Evolutionary conservation across 2,888 invertebrate species (phyloP).

Genomic region (Cecidostiba fungosa): DNA sequence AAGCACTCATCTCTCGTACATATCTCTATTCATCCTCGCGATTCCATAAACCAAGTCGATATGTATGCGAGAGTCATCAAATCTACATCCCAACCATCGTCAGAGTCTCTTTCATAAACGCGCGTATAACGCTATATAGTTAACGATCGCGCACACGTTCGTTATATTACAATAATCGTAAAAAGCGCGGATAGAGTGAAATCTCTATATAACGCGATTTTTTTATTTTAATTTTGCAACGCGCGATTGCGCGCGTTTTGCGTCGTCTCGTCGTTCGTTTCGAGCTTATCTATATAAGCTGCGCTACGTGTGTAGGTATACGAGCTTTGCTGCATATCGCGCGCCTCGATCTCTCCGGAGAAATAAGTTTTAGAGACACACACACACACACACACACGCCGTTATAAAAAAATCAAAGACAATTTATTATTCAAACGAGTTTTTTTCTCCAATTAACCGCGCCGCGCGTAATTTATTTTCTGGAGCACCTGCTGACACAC

Average conservation of each 20-base stretch:
- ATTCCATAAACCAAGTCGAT: not conserved
- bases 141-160: no score
- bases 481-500: not conserved
- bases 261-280: not conserved
- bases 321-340: constrained; percentile 29
- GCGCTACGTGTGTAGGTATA: constrained; percentile 24
- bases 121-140: no score
- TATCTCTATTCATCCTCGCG: not conserved
- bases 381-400: not conserved
- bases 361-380: constrained; percentile 40
- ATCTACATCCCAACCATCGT: no score
- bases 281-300: constrained; percentile 42
- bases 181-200: constrained; percentile 29
- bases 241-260: not conserved
- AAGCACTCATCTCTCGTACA: not conserved
- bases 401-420: not conserved
- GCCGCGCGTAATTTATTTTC: not conserved
- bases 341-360: constrained; percentile 37
- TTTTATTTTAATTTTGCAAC: not conserved
- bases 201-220: not conserved
- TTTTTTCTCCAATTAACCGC: constrained; percentile 7
- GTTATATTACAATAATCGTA: constrained; percentile 53
- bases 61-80: not conserved
- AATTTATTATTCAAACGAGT: constrained; percentile 44
- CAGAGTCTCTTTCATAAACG: no score